Conservation (phyloP, 2,888 invertebrate genomes). For the Drosophila nigricruria region DNA sequence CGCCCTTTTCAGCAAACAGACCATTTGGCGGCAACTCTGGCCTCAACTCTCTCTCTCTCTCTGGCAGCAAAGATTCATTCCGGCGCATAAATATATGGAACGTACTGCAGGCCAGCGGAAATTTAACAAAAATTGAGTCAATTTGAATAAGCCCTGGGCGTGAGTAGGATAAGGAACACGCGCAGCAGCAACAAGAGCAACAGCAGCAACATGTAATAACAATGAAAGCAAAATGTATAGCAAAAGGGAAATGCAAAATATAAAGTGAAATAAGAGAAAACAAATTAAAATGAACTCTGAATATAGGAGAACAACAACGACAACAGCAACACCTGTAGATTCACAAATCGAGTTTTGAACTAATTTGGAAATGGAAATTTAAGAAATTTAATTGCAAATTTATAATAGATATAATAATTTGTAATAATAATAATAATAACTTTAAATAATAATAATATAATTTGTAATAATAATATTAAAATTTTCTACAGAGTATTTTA, state of each 20-base stretch:
- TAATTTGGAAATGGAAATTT: constrained; percentile 15
- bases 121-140: constrained; percentile 80
- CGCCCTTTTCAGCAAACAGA: constrained; percentile 26
- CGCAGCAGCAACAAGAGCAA: constrained; percentile 25
- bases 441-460: neutral
- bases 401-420: too few species aligned
- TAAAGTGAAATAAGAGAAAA: constrained; percentile 28
- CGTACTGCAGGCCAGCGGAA: constrained; percentile 62
- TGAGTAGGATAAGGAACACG: constrained; percentile 41
- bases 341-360: neutral
- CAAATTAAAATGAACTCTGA: constrained; percentile 1
- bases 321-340: constrained; percentile 34
- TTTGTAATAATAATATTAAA: neutral
- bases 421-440: neutral
- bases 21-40: constrained; percentile 9
- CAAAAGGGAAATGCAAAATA: constrained; percentile 39
- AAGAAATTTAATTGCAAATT: neutral
- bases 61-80: constrained; percentile 42
- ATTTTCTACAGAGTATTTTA: too few species aligned
- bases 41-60: constrained; percentile 13
- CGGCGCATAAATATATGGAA: constrained; percentile 56
- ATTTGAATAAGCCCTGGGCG: constrained; percentile 74
- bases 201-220: constrained; percentile 32
- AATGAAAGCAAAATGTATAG: constrained; percentile 22
- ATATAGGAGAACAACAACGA: constrained; percentile 10